phyloP scores from a whole-genome alignment of 2,113 vertebrate species.

The Willisornis vidua region DNA sequence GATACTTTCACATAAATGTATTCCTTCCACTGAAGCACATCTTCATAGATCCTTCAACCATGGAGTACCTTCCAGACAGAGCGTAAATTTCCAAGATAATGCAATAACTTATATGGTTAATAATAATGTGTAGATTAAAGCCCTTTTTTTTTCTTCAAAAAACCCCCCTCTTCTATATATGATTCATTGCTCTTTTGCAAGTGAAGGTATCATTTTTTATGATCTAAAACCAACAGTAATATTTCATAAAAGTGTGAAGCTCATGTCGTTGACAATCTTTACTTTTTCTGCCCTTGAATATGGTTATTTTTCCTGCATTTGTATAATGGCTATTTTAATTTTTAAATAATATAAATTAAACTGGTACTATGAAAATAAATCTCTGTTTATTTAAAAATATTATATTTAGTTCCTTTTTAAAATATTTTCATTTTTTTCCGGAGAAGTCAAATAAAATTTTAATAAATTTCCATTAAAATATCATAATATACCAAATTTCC shows the following conservation, averaged over 20 bases:
- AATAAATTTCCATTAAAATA: neutral
- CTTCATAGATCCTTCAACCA: constrained; percentile 35
- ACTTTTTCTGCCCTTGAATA: neutral
- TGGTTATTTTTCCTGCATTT: neutral
- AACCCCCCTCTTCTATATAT: neutral
- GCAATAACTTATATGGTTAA: constrained; percentile 48
- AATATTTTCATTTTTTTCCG: neutral
- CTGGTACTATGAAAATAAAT: neutral
- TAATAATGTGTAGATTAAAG: constrained; percentile 37
- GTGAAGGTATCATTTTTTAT: constrained; percentile 25
- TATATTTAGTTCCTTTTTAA: neutral
- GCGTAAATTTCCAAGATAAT: constrained; percentile 47
- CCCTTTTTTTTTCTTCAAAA: neutral
- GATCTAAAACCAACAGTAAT: neutral
- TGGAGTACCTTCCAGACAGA: constrained; percentile 47
- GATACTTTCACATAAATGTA: constrained; percentile 36
- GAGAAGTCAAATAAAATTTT: neutral
- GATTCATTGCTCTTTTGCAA: constrained; percentile 20
- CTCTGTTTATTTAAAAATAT: neutral
- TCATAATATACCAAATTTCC: neutral
- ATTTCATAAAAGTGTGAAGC: neutral
- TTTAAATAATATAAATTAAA: neutral
- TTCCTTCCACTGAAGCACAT: constrained; percentile 47
- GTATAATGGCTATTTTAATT: neutral
- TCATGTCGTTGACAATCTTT: neutral